Evolutionary conservation across 2,113 vertebrate genomes (phyloP).

Genomic region (Bucco capensis): DNA sequence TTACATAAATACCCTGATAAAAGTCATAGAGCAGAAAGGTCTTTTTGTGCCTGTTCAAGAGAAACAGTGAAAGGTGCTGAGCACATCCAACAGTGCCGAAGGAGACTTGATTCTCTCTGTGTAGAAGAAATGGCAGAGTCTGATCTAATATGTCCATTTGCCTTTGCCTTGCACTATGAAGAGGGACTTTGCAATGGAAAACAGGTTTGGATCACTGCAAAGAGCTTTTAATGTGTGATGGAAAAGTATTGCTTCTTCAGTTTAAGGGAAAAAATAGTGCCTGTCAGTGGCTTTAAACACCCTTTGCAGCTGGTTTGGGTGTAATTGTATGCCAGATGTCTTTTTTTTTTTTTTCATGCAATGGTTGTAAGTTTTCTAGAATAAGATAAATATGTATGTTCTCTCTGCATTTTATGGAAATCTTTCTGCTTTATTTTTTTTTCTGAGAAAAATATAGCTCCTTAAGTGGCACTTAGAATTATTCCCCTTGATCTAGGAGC

Average conservation of each 20-base stretch:
- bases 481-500: neutral
- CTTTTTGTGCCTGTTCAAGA: rapidly evolving
- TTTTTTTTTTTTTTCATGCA: neutral
- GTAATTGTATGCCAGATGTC: neutral
- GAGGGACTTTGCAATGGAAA: neutral
- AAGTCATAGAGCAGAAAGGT: neutral
- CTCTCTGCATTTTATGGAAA: neutral
- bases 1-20: neutral
- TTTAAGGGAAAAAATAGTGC: neutral
- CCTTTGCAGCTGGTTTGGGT: neutral
- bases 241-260: neutral
- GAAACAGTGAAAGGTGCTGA: rapidly evolving
- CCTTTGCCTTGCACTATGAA: neutral
- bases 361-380: neutral
- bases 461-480: neutral
- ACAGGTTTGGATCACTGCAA: neutral
- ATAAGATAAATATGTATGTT: slow-evolving; percentile 20
- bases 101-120: rapidly evolving
- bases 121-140: neutral
- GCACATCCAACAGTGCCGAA: rapidly evolving
- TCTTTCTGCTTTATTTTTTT: neutral
- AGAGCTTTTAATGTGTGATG: neutral
- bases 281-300: neutral
- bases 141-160: neutral
- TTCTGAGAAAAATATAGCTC: neutral